Base-by-base conservation (phyloP, 2,797 vertebrate species). In the Anguilla anguilla region DNA sequence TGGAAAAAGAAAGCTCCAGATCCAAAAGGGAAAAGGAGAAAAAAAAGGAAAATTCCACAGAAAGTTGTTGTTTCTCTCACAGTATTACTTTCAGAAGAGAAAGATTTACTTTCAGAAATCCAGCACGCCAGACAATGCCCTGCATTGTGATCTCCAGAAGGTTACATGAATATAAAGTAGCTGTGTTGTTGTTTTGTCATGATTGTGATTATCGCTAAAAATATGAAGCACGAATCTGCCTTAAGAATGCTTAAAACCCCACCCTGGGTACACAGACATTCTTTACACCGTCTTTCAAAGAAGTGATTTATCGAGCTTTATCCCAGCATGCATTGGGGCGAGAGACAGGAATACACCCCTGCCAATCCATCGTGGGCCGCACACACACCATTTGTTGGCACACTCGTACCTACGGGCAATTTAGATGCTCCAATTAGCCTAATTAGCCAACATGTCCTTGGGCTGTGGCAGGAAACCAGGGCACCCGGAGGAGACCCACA, bases 51-150 rank as follows among this genome's bases (percentile, higher is more conserved):
- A 49, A 81, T 49, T 22, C 39, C 22, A 9, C 22, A 7, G 31
- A 43, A 79, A 49, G 43, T 81, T 46, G 39, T 79, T 74, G 31
- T 77, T 77, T 81, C 69, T 81, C 69, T 35, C 69, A n/a, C 61
- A 39, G 31, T 6, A 43, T 11, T 74, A 74, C n/a, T 69, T 69
- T 69, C 15, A n/a, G 25, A 11, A 28, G 35, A 79, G 19, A 77
- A 43, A 25, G 6, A 81, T 25, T 49, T 77, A 15, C 31, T 74
- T 39, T 2, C 72, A 77, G 39, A 81, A 46, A 81, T 46, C 35
- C 3, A 31, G 31, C 69, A 74, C 69, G 11, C 7, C 7, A 19
- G 28, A 74, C 31, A 35, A 74, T 77, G 10, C 10, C 67, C 28
- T 72, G 28, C 13, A 31, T 77, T 17, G 3, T 19, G 31, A 77